These are phyloP conservation scores for Ceratothoa steindachneri DNA, from an alignment of 2,888 invertebrate species.

Conservation along the genomic window DNA sequence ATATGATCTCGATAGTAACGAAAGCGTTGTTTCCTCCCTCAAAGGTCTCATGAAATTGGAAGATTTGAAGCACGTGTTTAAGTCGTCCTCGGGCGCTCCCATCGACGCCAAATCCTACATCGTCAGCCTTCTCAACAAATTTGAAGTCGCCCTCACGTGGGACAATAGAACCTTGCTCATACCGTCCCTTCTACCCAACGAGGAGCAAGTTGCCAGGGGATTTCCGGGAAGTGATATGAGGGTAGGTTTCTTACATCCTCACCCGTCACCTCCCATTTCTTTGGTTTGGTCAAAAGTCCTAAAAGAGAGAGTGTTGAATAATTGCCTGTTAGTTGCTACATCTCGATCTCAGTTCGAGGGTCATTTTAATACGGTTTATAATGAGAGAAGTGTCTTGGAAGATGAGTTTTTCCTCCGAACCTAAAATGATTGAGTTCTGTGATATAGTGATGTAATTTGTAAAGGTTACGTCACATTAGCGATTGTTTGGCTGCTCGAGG, in stretches of 20 bases:
- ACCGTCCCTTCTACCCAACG: constrained; percentile 80
- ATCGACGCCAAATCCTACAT: constrained; percentile 72
- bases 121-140: constrained; percentile 87
- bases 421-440: no score
- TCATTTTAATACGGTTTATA: no score
- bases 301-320: no score
- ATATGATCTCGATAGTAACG: neutral
- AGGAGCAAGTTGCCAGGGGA: constrained; percentile 62
- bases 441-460: no score
- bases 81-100: constrained; percentile 74
- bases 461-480: no score
- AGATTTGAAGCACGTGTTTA: constrained; percentile 86
- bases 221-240: constrained; percentile 54
- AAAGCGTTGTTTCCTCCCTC: constrained; percentile 46
- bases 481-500: no score
- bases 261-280: neutral
- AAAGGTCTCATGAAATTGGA: constrained; percentile 83
- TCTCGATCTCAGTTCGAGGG: no score
- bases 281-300: neutral
- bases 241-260: constrained; percentile 51
- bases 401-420: no score
- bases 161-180: constrained; percentile 84
- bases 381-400: no score
- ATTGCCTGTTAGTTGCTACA: no score
- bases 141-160: constrained; percentile 95